phyloP scores from a whole-genome alignment of 2,113 vertebrate genomes.

The Alethe diademata region DNA sequence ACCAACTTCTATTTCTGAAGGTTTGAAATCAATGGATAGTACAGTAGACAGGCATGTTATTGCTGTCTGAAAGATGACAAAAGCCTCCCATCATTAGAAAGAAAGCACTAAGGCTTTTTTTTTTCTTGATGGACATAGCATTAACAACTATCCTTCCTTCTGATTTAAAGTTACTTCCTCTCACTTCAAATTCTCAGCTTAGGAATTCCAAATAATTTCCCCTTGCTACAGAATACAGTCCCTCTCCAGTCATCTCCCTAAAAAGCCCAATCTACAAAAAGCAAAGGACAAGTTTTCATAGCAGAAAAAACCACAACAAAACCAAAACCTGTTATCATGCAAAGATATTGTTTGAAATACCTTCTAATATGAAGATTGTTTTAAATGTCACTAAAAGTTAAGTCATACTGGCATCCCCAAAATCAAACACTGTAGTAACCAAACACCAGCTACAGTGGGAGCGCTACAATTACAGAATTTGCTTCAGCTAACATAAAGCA shows the following conservation, averaged over 20 bases:
- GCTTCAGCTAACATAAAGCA: background rate
- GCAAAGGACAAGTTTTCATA: background rate
- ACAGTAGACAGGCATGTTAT: slow-evolving; percentile 95
- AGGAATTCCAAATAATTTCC: background rate
- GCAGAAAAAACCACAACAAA: background rate
- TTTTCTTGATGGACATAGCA: background rate
- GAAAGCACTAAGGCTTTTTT: background rate
- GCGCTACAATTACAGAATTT: background rate
- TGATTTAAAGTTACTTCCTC: background rate
- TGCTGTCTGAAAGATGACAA: slow-evolving; percentile 80
- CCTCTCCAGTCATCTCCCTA: background rate
- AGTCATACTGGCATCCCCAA: background rate
- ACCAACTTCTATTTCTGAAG: slow-evolving; percentile 94
- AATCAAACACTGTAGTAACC: background rate
- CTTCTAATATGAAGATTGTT: background rate
- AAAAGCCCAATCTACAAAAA: background rate
- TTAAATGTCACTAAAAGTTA: background rate
- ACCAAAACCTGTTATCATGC: background rate
- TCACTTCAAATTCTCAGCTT: background rate
- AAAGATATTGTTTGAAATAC: background rate
- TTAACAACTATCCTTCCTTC: background rate
- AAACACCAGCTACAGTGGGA: background rate
- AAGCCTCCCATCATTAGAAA: background rate
- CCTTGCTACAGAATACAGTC: background rate
- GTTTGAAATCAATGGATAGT: slow-evolving; percentile 96